phyloP scores from a whole-genome alignment of 2,113 vertebrate genomes.

The Phaethornis superciliosus region DNA sequence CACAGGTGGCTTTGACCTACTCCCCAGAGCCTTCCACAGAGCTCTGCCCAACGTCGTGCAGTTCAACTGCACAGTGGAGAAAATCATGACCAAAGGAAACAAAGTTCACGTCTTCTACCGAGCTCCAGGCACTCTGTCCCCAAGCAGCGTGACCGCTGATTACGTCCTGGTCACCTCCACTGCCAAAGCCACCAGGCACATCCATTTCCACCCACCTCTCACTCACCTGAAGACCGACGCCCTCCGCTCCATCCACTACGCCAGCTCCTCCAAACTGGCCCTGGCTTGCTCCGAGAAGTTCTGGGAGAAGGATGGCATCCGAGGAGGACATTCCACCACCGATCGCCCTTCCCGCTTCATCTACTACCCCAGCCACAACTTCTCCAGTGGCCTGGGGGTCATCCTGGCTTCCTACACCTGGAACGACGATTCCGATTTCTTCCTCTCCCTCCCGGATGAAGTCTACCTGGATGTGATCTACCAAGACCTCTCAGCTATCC shows the following conservation, averaged over 20 bases:
- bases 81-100: background rate
- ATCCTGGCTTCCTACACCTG: constrained; percentile 86
- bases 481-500: constrained; percentile 80
- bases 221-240: constrained; percentile 77
- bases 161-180: constrained; percentile 78
- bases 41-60: background rate
- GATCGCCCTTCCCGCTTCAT: constrained; percentile 82
- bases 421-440: constrained; percentile 77
- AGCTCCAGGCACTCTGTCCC: accelerated
- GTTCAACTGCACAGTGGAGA: constrained; percentile 7
- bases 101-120: constrained; percentile 11
- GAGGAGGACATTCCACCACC: constrained; percentile 78
- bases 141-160: background rate
- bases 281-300: constrained; percentile 81
- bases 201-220: constrained; percentile 78
- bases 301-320: constrained; percentile 83
- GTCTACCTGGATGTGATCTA: constrained; percentile 64
- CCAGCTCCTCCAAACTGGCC: constrained; percentile 77
- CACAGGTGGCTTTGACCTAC: constrained; percentile 51
- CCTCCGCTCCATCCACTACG: constrained; percentile 80
- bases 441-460: constrained; percentile 67
- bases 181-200: constrained; percentile 79
- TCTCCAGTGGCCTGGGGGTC: constrained; percentile 58
- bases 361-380: constrained; percentile 85
- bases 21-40: constrained; percentile 22